Percentiles rank a stretch among this genome's conserved stretches.
Evolutionary conservation across 2,888 invertebrate species (phyloP).

Genomic region (Theodoxus fluviatilis): DNA sequence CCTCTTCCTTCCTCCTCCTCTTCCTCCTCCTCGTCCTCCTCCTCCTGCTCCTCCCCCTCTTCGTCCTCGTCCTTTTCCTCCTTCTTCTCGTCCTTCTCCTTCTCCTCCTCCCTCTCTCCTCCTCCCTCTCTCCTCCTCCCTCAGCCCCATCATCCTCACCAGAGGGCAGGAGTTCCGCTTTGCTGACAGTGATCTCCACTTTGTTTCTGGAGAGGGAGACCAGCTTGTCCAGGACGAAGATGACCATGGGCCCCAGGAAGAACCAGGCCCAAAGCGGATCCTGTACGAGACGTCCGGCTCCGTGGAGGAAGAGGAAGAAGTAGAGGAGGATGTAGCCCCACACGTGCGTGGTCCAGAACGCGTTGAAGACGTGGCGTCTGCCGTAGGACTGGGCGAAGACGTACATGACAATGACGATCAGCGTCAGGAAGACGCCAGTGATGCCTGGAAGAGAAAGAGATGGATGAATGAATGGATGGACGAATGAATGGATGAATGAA

Average conservation of each 20-base stretch:
- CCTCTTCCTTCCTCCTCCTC: background rate
- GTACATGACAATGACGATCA: slow-evolving; percentile 70
- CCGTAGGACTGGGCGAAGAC: slow-evolving; percentile 71
- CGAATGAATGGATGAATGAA: background rate
- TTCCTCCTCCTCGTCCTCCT: background rate
- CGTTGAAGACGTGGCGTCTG: slow-evolving; percentile 69
- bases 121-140: slow-evolving; percentile 7
- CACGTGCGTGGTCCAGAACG: slow-evolving; percentile 72
- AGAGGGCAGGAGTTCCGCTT: slow-evolving; percentile 71
- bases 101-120: slow-evolving; percentile 4
- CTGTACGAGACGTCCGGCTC: slow-evolving; percentile 70
- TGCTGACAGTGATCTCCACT: slow-evolving; percentile 70
- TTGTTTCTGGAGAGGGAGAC: slow-evolving; percentile 71
- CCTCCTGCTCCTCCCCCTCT: background rate
- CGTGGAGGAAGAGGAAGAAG: slow-evolving; percentile 71
- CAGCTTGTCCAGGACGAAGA: slow-evolving; percentile 70
- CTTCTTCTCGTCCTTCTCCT: background rate
- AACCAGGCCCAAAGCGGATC: slow-evolving; percentile 71
- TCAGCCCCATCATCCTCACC: slow-evolving; percentile 61
- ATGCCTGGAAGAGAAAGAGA: slow-evolving; percentile 63
- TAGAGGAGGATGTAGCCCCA: slow-evolving; percentile 69
- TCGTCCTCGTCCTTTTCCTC: background rate
- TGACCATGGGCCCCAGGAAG: slow-evolving; percentile 70
- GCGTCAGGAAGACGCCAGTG: slow-evolving; percentile 69
- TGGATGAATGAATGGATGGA: background rate